Percentiles rank a stretch among this genome's conserved stretches.
Conservation (phyloP, 2,888 invertebrate genomes). For the Melinopterus prodromus region DNA sequence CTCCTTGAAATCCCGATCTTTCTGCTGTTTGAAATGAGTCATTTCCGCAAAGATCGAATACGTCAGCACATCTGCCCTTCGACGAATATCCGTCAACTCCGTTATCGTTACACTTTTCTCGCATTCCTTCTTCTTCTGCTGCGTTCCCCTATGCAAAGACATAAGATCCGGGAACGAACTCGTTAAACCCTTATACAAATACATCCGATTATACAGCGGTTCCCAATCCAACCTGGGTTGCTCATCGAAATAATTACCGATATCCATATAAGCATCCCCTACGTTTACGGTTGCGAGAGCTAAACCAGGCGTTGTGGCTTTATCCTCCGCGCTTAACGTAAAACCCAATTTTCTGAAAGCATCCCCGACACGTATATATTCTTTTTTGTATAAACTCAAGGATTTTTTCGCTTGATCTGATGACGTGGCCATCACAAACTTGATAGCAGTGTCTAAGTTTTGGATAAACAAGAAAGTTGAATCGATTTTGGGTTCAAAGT, state of each 20-base stretch:
- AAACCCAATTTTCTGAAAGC: conserved; percentile 85
- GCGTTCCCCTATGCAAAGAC: conserved; percentile 86
- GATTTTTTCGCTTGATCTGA: conserved; percentile 88
- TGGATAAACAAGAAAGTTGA: conserved; percentile 83
- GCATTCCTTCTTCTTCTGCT: conserved; percentile 90
- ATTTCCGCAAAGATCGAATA: conserved; percentile 95
- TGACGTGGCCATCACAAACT: conserved; percentile 81
- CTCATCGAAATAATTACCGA: conserved; percentile 89
- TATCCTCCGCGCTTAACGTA: conserved; percentile 81
- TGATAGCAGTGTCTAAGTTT: conserved; percentile 87
- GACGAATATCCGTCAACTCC: conserved; percentile 81
- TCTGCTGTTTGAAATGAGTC: conserved; percentile 88
- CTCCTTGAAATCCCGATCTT: conserved; percentile 84
- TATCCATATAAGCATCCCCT: conserved; percentile 88
- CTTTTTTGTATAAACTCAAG: conserved; percentile 85
- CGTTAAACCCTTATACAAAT: conserved; percentile 93
- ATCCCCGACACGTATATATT: conserved; percentile 90
- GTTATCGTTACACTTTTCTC: conserved; percentile 82
- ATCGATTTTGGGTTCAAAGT: conserved; percentile 85
- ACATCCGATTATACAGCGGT: conserved; percentile 88
- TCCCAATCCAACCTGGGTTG: conserved; percentile 92
- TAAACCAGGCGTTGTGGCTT: conserved; percentile 71
- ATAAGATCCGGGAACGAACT: conserved; percentile 90
- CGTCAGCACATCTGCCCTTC: conserved; percentile 90
- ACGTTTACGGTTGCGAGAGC: conserved; percentile 82